Evolutionary conservation across 2,888 invertebrate genomes (phyloP).

Genomic region (Lutraria lutraria): DNA sequence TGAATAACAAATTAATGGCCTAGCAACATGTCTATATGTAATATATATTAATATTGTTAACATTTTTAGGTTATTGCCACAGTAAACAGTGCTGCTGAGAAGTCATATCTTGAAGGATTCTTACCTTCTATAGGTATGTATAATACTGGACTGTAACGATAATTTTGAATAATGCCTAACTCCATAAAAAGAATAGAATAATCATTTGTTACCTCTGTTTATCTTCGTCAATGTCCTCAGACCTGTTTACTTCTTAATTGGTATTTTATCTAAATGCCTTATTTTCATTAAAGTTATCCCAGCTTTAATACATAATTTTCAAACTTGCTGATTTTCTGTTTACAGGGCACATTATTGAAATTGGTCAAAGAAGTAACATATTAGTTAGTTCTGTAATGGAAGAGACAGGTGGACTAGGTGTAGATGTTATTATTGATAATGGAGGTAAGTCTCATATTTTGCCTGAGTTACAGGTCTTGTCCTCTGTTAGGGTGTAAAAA

Average conservation of each 20-base stretch:
- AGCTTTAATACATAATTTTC: too few relatives aligned
- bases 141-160: background rate
- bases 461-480: too few relatives aligned
- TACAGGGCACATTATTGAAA: conserved; percentile 86
- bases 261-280: too few relatives aligned
- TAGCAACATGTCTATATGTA: background rate
- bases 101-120: conserved; percentile 84
- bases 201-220: too few relatives aligned
- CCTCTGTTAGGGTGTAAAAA: too few relatives aligned
- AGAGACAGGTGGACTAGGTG: conserved; percentile 87
- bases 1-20: background rate
- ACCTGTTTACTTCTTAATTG: too few relatives aligned
- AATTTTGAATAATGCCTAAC: background rate
- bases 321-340: background rate
- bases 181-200: too few relatives aligned
- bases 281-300: too few relatives aligned
- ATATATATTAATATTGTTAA: background rate
- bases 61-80: conserved; percentile 85
- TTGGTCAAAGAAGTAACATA: conserved; percentile 82
- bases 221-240: too few relatives aligned
- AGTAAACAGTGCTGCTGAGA: conserved; percentile 86
- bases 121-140: conserved; percentile 71
- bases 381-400: conserved; percentile 86
- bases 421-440: conserved; percentile 87
- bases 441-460: conserved; percentile 79